These are phyloP conservation scores for Anthophora plumipes DNA, from an alignment of 2,888 invertebrate species.

Conservation along the genomic window DNA sequence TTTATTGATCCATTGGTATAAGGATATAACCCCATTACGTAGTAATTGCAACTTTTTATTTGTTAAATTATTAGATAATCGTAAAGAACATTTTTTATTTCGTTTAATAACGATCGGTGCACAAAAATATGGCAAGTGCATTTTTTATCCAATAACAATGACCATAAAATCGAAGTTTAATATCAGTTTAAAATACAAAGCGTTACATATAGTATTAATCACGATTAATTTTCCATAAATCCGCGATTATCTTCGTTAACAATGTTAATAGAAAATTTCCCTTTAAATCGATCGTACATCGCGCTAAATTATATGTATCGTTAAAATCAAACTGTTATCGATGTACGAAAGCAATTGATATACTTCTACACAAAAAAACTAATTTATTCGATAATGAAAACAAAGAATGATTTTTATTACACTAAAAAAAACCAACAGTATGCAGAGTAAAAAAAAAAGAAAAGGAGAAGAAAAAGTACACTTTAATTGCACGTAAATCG, in stretches of 20 bases:
- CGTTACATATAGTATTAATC: background rate
- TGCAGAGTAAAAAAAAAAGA: background rate
- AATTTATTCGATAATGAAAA: background rate
- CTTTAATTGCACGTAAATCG: background rate
- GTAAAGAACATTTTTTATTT: constrained; percentile 36
- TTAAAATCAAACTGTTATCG: background rate
- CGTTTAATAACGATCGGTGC: constrained; percentile 11
- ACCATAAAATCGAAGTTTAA: constrained; percentile 20
- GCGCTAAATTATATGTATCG: background rate
- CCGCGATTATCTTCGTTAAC: background rate
- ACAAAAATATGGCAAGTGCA: background rate
- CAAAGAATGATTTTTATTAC: background rate
- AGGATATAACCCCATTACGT: background rate
- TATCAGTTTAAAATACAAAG: constrained; percentile 10
- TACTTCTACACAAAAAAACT: no score
- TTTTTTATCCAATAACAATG: constrained; percentile 20
- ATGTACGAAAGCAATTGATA: background rate
- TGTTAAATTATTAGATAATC: constrained; percentile 5
- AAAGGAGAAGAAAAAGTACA: background rate
- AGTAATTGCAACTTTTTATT: constrained; percentile 19
- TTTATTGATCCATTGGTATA: constrained; percentile 17
- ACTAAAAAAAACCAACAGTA: background rate
- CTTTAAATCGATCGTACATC: background rate
- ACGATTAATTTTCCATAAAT: constrained; percentile 14
- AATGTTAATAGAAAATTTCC: background rate